Base-by-base conservation (phyloP, 1,140 invertebrate genomes). In the Delia radicum region DNA sequence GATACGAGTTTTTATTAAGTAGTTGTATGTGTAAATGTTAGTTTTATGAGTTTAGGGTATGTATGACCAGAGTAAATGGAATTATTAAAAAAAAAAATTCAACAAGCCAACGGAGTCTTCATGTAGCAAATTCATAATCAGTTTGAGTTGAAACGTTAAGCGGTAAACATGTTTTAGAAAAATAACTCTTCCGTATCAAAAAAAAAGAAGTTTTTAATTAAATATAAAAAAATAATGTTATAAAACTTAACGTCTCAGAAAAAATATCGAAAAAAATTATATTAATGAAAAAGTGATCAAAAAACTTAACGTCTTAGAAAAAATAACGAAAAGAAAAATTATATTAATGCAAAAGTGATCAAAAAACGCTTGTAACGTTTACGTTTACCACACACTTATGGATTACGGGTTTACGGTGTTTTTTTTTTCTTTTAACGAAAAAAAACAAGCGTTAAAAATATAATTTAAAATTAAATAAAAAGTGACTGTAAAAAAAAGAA, bases 101-200 rank as follows among this genome's bases (percentile, higher is more conserved):
- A 83, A 81, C 82, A 79, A 85, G 81, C 81, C 81, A 84, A 85
- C 83, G 81, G 83, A 83, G 83, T 83, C 79, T 77, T 77, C 77
- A 77, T 75, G 77, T 79, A 78, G 78, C 80, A 82, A 78, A 80
- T 77, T 80, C 81, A 79, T 79, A 84, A 82, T 83, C 83, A 85
- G 78, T 83, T 82, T 78, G 77, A 81, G 76, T 85, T 80, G 81
- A 81, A 85, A 79, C 83, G 83, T 82, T 80, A 81, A 79, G 83
- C 81, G 83, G 81, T 81, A 79, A 85, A 85, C 83, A 85, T 85
- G 83, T 80, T 82, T 81, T 84, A 79, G 24, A 62, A 61, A 76
- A 67, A 73, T 73, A 73, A 71, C 75, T 82, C 81, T 78, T 78
- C 77, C 79, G 73, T 67, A 74, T 46, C 55, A 24, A 74, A 75